Conservation (phyloP, 2,888 invertebrate species). For the Chrysodeixis includens region DNA sequence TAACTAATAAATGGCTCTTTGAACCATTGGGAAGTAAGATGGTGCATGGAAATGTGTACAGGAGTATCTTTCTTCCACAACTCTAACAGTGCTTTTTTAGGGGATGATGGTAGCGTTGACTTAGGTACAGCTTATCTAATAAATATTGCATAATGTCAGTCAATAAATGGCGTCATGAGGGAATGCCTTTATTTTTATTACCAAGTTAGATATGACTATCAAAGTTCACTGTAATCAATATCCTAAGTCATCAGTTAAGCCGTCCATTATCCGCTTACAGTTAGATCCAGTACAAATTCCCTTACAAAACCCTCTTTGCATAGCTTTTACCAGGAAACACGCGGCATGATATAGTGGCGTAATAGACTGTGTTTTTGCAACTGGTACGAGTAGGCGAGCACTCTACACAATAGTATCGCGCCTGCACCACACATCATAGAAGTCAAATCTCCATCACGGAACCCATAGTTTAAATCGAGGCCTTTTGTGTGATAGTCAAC, state of each 20-base stretch:
- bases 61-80: too few relatives aligned
- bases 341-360: neutral
- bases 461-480: constrained; percentile 45
- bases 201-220: too few relatives aligned
- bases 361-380: neutral
- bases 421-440: neutral
- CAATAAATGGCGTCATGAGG: too few relatives aligned
- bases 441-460: constrained; percentile 18
- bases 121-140: too few relatives aligned
- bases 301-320: neutral
- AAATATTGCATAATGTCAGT: too few relatives aligned
- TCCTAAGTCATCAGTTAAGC: neutral
- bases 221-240: too few relatives aligned
- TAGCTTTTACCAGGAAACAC: neutral
- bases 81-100: too few relatives aligned
- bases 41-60: too few relatives aligned
- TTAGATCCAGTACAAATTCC: neutral
- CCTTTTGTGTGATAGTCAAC: constrained; percentile 55
- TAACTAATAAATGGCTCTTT: neutral
- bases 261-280: neutral
- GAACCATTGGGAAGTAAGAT: too few relatives aligned
- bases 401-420: neutral
- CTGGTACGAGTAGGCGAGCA: neutral
- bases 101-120: too few relatives aligned
- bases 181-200: too few relatives aligned